phyloP scores from a whole-genome alignment of 2,113 vertebrate species.

The Brachypodius melanocephalos region DNA sequence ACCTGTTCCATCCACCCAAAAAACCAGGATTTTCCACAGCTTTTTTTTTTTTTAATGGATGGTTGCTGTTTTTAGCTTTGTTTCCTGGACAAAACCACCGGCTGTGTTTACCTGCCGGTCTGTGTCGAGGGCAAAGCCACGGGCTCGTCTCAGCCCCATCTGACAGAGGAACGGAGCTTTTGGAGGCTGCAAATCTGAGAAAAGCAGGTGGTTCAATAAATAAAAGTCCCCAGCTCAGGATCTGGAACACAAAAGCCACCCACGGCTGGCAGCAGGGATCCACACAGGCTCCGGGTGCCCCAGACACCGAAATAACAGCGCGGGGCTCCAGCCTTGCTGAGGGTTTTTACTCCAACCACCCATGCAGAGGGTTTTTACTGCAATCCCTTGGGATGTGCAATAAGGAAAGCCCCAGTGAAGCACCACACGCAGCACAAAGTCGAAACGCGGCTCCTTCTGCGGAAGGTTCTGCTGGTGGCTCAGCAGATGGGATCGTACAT shows the following conservation, averaged over 20 bases:
- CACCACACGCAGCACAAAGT: background rate
- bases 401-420: background rate
- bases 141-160: background rate
- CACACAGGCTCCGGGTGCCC: accelerated
- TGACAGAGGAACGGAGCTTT: background rate
- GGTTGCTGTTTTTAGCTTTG: conserved; percentile 16
- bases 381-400: background rate
- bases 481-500: background rate
- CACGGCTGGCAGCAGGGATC: background rate
- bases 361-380: background rate
- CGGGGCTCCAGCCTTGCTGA: accelerated
- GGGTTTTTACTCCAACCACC: background rate
- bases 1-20: conserved; percentile 12
- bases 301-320: background rate
- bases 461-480: background rate
- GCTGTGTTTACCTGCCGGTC: background rate
- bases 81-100: background rate
- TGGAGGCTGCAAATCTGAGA: background rate
- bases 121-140: background rate
- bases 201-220: background rate
- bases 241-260: background rate
- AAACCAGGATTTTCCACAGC: background rate
- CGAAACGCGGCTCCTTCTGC: background rate
- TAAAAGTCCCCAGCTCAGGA: background rate
- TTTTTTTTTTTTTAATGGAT: background rate